Percentiles rank a stretch among this genome's conserved stretches.
Conservation (phyloP, 1,140 invertebrate species). For the Drosophila neocordata region DNA sequence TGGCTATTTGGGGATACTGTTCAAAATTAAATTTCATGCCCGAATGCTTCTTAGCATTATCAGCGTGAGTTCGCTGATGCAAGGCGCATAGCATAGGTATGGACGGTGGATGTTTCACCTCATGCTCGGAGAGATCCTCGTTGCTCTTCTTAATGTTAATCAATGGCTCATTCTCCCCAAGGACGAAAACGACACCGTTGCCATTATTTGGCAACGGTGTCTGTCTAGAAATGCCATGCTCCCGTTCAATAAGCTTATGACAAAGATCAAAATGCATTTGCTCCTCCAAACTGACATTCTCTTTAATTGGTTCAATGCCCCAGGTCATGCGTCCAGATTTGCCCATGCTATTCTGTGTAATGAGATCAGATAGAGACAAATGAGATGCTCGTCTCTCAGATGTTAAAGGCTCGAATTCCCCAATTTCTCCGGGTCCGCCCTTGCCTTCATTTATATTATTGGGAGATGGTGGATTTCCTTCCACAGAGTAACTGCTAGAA, state of each 20-base stretch:
- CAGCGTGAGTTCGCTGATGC: conserved; percentile 84
- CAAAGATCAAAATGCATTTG: conserved; percentile 79
- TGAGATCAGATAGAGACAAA: conserved; percentile 76
- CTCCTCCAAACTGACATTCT: conserved; percentile 77
- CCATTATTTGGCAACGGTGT: conserved; percentile 55
- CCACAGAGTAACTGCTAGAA: conserved; percentile 61
- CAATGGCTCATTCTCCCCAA: conserved; percentile 89
- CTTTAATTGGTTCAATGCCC: conserved; percentile 81
- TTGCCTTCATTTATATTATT: background rate
- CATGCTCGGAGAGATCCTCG: conserved; percentile 64
- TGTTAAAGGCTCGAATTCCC: conserved; percentile 30
- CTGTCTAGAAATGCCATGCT: conserved; percentile 64
- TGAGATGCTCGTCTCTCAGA: conserved; percentile 55
- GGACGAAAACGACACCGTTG: conserved; percentile 88
- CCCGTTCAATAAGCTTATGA: conserved; percentile 73
- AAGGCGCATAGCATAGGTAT: conserved; percentile 69
- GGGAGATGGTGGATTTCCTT: conserved; percentile 35
- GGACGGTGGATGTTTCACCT: conserved; percentile 18
- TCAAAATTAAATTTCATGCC: conserved; percentile 88
- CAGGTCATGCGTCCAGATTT: conserved; percentile 80
- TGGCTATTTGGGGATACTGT: conserved; percentile 87
- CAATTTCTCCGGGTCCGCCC: background rate
- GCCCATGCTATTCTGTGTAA: conserved; percentile 81
- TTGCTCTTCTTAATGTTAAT: conserved; percentile 82
- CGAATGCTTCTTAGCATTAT: conserved; percentile 84